Evolutionary conservation across 1,140 invertebrate species (phyloP).

Genomic region (Pseudoatta argentina): DNA sequence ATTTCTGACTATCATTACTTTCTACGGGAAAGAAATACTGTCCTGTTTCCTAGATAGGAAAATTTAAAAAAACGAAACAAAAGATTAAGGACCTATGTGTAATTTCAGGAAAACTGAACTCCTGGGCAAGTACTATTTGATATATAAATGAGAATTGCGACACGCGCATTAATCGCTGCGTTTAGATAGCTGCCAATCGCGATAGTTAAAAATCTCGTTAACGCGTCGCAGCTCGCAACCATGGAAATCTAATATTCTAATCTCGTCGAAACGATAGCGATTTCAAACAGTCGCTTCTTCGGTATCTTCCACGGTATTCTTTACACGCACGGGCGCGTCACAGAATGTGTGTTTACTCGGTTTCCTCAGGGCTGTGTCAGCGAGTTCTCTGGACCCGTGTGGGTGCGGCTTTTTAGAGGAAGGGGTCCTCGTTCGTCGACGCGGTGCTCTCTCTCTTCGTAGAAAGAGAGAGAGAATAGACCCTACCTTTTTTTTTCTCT

Average conservation of each 20-base stretch:
- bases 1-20: not conserved
- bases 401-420: constrained; percentile 80
- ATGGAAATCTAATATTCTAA: constrained; percentile 53
- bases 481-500: constrained; percentile 69
- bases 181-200: not conserved
- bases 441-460: constrained; percentile 48
- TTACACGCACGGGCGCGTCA: constrained; percentile 58
- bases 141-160: not conserved
- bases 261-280: constrained; percentile 67
- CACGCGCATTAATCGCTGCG: not conserved
- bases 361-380: constrained; percentile 72
- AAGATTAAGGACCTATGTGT: not conserved
- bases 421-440: constrained; percentile 62
- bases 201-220: not conserved
- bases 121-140: not conserved
- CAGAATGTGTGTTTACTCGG: constrained; percentile 65
- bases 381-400: constrained; percentile 76
- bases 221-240: not conserved
- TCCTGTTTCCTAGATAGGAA: not conserved
- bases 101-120: not conserved
- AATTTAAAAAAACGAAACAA: not conserved
- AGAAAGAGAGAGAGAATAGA: constrained; percentile 59
- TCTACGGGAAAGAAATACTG: not conserved
- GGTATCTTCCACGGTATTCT: constrained; percentile 41
- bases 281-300: constrained; percentile 25